These are phyloP conservation scores for Chelon auratus DNA, from an alignment of 2,797 vertebrate genomes.

Conservation along the genomic window DNA sequence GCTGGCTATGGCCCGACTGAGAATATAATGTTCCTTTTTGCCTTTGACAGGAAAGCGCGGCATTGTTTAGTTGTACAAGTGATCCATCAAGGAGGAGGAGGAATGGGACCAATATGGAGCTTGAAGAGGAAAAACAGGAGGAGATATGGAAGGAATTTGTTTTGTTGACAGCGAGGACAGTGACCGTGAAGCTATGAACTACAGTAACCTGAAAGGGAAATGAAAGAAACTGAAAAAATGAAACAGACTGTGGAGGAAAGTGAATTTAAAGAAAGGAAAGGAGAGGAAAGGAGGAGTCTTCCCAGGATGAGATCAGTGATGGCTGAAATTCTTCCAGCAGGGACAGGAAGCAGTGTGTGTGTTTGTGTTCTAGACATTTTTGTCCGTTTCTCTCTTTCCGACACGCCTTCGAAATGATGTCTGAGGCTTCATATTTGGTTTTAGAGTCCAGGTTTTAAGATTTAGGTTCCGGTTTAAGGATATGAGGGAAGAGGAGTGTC, in stretches of 20 bases:
- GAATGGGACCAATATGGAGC: slow-evolving; percentile 34
- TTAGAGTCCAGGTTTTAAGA: background rate
- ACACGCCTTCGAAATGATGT: background rate
- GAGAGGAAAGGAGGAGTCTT: slow-evolving; percentile 62
- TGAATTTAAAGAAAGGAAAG: slow-evolving; percentile 6
- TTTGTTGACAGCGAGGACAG: slow-evolving; percentile 48
- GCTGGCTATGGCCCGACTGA: background rate
- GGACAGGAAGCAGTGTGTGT: slow-evolving; percentile 66
- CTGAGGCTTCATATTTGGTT: background rate
- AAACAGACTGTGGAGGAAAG: slow-evolving; percentile 8
- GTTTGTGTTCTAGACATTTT: slow-evolving; percentile 1
- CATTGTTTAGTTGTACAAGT: slow-evolving; percentile 59
- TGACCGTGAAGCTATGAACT: slow-evolving; percentile 46
- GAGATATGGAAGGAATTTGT: slow-evolving; percentile 66
- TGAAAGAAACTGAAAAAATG: slow-evolving; percentile 1
- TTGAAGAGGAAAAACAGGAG: slow-evolving; percentile 42
- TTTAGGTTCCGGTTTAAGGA: background rate
- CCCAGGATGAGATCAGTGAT: slow-evolving; percentile 55
- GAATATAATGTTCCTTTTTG: slow-evolving; percentile 40
- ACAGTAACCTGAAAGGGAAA: slow-evolving; percentile 46
- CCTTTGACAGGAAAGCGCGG: slow-evolving; percentile 48
- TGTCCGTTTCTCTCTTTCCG: background rate
- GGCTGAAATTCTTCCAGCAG: slow-evolving; percentile 61
- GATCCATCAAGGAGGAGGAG: slow-evolving; percentile 50
- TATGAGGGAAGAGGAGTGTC: too few relatives aligned